Evolutionary conservation across 2,113 vertebrate genomes (phyloP).

Genomic region (Hydrolagus affinis): DNA sequence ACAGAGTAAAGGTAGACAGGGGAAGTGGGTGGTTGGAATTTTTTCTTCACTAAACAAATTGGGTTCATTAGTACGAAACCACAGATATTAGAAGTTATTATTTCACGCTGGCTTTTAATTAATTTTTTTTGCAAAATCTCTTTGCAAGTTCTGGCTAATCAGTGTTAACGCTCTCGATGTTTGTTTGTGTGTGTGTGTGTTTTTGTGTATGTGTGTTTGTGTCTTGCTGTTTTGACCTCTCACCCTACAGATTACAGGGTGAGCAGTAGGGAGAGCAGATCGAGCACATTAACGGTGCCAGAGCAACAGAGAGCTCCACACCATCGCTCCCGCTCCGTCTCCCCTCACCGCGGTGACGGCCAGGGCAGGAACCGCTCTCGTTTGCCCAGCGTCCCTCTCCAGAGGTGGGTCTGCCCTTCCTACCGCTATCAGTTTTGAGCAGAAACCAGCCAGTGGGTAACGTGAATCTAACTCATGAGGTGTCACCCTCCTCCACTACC

Average conservation of each 20-base stretch:
- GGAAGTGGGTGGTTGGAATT: too few species aligned
- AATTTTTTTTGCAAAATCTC: neutral
- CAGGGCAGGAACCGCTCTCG: conserved; percentile 85
- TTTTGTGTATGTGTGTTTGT: neutral
- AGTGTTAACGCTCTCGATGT: conserved; percentile 36
- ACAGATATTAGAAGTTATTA: conserved; percentile 4
- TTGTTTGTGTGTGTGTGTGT: conserved; percentile 32
- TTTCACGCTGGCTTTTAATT: conserved; percentile 7
- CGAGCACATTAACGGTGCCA: conserved; percentile 80
- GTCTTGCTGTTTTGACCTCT: conserved; percentile 40
- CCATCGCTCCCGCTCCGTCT: conserved; percentile 92
- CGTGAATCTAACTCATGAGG: too few species aligned
- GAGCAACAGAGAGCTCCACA: conserved; percentile 80
- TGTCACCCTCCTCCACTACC: too few species aligned
- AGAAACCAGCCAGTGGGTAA: neutral
- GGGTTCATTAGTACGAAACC: neutral
- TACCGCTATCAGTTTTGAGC: too few species aligned
- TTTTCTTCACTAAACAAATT: neutral
- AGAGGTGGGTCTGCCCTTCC: conserved; percentile 66
- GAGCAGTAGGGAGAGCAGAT: conserved; percentile 73
- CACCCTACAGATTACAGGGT: conserved; percentile 77
- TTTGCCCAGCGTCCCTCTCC: conserved; percentile 90
- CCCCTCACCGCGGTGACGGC: conserved; percentile 85
- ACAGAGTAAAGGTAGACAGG: too few species aligned
- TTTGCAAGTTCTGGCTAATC: neutral